A percentile compares a stretch with the other conserved stretches of the same genome.
Evolutionary conservation across 2,888 invertebrate species (phyloP).

Genomic region (Euspilapteryx auroguttella): DNA sequence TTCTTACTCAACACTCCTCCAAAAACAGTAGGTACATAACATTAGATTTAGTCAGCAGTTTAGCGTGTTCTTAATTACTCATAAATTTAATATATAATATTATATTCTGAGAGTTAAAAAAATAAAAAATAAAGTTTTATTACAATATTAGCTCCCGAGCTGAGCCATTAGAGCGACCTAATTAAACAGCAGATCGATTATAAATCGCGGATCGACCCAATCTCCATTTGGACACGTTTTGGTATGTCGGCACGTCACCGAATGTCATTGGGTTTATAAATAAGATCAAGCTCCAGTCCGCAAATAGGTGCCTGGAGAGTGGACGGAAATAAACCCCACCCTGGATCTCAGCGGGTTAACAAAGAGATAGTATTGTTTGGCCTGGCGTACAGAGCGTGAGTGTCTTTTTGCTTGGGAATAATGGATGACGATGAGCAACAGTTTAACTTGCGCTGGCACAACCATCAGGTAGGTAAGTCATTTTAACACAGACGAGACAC

Average conservation of each 20-base stretch:
- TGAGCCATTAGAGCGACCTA: neutral
- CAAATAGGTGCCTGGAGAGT: conserved; percentile 64
- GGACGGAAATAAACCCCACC: conserved; percentile 61
- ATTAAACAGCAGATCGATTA: neutral
- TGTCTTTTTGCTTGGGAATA: too few relatives aligned
- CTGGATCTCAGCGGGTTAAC: conserved; percentile 53
- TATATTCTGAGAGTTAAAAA: too few relatives aligned
- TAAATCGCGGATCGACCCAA: conserved; percentile 16
- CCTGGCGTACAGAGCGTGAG: conserved; percentile 27
- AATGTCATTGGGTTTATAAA: conserved; percentile 63
- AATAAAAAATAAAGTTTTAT: too few relatives aligned
- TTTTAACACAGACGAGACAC: too few relatives aligned
- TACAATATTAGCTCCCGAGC: too few relatives aligned
- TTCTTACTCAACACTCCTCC: too few relatives aligned
- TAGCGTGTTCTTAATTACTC: too few relatives aligned
- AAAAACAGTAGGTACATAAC: too few relatives aligned
- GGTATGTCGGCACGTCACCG: conserved; percentile 58
- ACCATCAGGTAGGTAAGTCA: conserved; percentile 70
- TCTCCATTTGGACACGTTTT: conserved; percentile 60
- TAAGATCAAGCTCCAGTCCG: conserved; percentile 54
- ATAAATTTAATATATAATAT: too few relatives aligned
- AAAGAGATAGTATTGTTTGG: conserved; percentile 50
- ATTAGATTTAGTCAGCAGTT: too few relatives aligned
- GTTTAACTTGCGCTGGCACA: conserved; percentile 86
- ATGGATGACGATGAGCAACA: conserved; percentile 72